Base-by-base conservation (phyloP, 2,888 invertebrate genomes). In the Hofmannophila pseudospretella region DNA sequence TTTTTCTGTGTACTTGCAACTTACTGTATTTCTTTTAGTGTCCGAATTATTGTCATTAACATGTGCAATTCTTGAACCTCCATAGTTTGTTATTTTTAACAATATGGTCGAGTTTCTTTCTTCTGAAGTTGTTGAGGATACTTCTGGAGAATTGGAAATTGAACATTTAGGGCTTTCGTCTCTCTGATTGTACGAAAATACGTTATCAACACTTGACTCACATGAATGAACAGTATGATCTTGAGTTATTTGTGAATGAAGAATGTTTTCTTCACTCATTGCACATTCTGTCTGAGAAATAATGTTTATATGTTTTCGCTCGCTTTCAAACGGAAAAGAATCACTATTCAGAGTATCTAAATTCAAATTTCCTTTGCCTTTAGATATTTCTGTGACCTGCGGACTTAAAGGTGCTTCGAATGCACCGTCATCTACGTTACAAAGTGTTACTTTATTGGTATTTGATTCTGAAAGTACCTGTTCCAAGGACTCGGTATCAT, bases 101-200 rank as follows among this genome's bases (percentile, higher is more conserved):
- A 81, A 56, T 50, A 84, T 77, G 33, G 66, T 54, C 1, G 82
- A 72, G 47, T 53, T 68, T 44, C 69, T 84, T 42, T 85, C 85
- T 53, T 86, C 85, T 10, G 78, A 69, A n/a, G 85, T 86, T 10
- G 85, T 86, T 11, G 85, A 85, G 3, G 85, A 79, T 8, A 86
- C 85, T 67, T 86, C 85, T 4, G 85, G 81, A 3, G 84, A 85
- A 54, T 78, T 82, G 32, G 75, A 73, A 20, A 57, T 54, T 16
- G 54, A 54, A 46, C 58, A 64, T 39, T 45, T 51, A 12, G 41
- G 34, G 42, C 47, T 54, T 36, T 62, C 60, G 32, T 56, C 60
- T 41, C 51, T 58, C 29, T 59, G 45, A 30, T 53, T 55, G 42
- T 59, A 66, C 32, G 58, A 47, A 42, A 69, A 60, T 16, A 65